Evolutionary conservation across 2,113 vertebrate species (phyloP), one percentile per base, ranked within the genome.

Genomic region (Percopsis transmontana): DNA sequence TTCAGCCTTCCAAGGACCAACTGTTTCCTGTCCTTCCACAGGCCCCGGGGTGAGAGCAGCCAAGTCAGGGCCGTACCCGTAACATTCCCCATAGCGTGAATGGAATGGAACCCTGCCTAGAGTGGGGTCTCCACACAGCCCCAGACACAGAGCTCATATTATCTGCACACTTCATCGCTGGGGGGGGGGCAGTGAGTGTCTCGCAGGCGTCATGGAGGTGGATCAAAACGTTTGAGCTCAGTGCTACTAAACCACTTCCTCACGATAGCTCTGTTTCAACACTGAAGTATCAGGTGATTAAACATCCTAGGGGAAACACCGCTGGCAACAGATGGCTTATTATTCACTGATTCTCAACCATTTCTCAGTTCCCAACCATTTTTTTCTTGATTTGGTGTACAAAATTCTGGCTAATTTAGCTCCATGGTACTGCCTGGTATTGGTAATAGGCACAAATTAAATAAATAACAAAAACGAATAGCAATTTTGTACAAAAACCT

Each of bases 271-370:
- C 76, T 78, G 85, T 85, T 89, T 82, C 85, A 80, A 86, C 83
- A 87, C 85, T 83, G 85, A 81, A 77, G 79, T 86, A 90, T 89
- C 90, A 88, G 83, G 84, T 87, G 87, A 87, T 90, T 87, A 81
- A 89, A 91, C 86, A 85, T 90, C 89, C 74, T 41, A 70, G 6
- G 86, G 87, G 90, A 87, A 70, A 83, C 44, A 68, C 79, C 72
- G 59, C 79, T 70, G 56, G 76, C 74, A 86, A 80, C 88, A 93
- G 89, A 87, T 87, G 87, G 76, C 52, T 50, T 68, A 88, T 93
- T 85, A 92, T 91, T 92, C 85, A 90, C 91, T 91, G 83, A 92
- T 76, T 85, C 76, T 78, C n/a, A n/a, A n/a, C n/a, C n/a, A n/a
- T n/a, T n/a, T n/a, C n/a, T n/a, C n/a, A n/a, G n/a, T 72, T 86